Conservation (phyloP, 2,113 vertebrate genomes). For the Pedionomus torquatus region DNA sequence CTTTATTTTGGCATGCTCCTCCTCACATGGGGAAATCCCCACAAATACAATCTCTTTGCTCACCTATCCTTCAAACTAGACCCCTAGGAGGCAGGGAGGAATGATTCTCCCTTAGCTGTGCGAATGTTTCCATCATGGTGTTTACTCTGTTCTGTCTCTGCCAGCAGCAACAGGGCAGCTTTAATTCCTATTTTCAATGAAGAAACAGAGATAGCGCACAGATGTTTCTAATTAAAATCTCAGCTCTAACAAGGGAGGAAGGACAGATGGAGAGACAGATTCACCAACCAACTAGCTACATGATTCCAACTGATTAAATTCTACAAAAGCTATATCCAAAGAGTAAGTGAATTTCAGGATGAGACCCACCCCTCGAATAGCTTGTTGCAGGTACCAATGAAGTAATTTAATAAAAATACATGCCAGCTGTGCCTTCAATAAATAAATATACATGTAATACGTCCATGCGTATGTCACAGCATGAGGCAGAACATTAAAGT, state of each 20-base stretch:
- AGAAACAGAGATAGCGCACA: conserved; percentile 1
- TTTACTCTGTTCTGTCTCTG: background rate
- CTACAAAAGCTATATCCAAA: background rate
- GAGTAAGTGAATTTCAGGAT: background rate
- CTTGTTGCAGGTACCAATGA: background rate
- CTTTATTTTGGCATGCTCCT: background rate
- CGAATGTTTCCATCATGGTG: background rate
- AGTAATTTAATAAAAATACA: background rate
- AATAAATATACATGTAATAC: background rate
- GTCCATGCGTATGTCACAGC: background rate
- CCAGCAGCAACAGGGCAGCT: background rate
- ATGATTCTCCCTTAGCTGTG: background rate
- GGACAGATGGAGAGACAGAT: conserved; percentile 51
- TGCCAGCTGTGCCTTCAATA: background rate
- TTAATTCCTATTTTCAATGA: conserved; percentile 26
- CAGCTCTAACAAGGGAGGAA: conserved; percentile 46
- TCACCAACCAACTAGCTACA: conserved; percentile 30
- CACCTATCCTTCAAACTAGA: background rate
- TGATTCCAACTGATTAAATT: background rate
- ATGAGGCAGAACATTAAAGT: background rate
- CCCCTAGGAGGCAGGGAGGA: background rate
- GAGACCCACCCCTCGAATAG: background rate
- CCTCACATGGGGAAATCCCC: background rate
- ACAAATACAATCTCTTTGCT: background rate
- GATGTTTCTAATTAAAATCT: conserved; percentile 62